Evolutionary conservation across 1,140 invertebrate species (phyloP), one percentile per base, ranked within the genome.

Genomic region (Xylocopa sonorina): DNA sequence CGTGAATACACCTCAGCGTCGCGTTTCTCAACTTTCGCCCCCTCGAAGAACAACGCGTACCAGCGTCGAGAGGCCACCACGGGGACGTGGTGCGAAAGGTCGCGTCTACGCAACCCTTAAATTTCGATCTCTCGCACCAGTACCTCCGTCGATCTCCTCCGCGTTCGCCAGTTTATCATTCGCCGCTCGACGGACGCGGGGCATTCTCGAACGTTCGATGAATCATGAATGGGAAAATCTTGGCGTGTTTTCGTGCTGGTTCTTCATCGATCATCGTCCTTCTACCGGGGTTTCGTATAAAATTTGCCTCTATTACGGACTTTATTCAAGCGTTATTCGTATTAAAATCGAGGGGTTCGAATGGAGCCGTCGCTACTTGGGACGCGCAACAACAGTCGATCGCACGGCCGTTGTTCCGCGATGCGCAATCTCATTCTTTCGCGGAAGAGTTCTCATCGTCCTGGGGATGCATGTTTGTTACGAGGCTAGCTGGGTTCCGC

Each of bases 161-260:
- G 12, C n/a, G 24, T 18, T 32, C 34, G 21, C n/a, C 10, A 24
- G 0, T 62, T 38, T 24, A 21, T 62, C 24, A 41, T 38, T 62
- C 57, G 21, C 32, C 32, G 7, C 6, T 29, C 16, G 27, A 18
- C 29, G 21, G 29, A 34, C 9, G 18, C 18, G 32, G 34, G 21
- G n/a, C n/a, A 60, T 60, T n/a, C 32, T 21, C 1, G 16, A 18
- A 6, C 9, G 57, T n/a, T 60, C 10, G 12, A 24, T 16, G n/a
- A 34, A 50, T 68, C 46, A 51, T 34, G 64, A 50, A 67, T 68
- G n/a, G n/a, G 29, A 16, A 51, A 68, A 68, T 68, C 10, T 9
- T 34, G 5, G 2, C n/a, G 32, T 51, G 64, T 68, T 53, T 68
- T 48, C 64, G 29, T 43, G 38, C 9, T 12, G 24, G 21, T n/a